phyloP scores from a whole-genome alignment of 2,113 vertebrate genomes.

The Mustela lutreola region DNA sequence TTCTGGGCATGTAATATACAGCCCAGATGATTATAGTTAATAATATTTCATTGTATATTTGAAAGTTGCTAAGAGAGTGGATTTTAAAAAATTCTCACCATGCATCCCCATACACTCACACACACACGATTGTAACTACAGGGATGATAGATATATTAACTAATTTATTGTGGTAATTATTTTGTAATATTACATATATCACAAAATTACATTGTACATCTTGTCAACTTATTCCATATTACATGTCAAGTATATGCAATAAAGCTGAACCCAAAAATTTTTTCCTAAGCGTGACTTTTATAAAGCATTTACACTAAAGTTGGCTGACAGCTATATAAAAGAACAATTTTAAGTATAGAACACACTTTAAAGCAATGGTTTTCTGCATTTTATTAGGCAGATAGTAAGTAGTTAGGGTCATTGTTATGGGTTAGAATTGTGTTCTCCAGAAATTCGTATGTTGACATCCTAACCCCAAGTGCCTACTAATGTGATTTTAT shows the following conservation, averaged over 20 bases:
- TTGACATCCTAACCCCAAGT: not conserved
- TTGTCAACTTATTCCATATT: not conserved
- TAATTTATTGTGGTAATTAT: not conserved
- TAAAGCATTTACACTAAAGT: slow-evolving; percentile 17
- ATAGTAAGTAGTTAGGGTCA: not conserved
- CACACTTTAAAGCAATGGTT: not conserved
- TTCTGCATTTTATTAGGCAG: not conserved
- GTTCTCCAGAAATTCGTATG: not conserved
- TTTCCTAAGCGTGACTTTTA: not conserved
- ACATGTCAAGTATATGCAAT: not conserved
- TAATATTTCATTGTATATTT: not conserved
- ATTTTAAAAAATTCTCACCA: not conserved
- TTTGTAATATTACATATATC: not conserved
- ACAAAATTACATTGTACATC: not conserved
- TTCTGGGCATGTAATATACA: not conserved
- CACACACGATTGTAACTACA: not conserved
- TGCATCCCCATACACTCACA: not conserved
- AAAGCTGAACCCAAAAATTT: not conserved
- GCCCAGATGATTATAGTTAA: not conserved
- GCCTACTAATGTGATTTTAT: not conserved
- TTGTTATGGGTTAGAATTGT: not conserved
- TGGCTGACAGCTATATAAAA: not conserved
- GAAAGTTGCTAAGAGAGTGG: not conserved
- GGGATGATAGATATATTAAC: not conserved
- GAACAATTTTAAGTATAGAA: not conserved